Evolutionary conservation across 37 sponge, comb jelly and placozoan genomes (phyloP).

Genomic region (Cliona cf. orientalis): DNA sequence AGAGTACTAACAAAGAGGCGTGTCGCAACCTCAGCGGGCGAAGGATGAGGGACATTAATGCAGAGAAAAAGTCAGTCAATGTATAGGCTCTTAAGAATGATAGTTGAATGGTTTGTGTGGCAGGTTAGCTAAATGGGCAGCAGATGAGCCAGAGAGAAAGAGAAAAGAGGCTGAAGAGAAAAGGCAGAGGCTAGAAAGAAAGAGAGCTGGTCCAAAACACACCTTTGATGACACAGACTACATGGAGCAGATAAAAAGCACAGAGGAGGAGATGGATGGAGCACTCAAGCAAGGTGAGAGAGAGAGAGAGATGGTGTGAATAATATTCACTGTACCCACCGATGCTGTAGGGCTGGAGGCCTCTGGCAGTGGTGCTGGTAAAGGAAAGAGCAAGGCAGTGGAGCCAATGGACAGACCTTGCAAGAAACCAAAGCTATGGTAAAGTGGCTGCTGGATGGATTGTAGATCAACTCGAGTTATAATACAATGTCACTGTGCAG

Average conservation of each 20-base stretch:
- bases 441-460: neutral
- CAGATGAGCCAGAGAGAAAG: conserved; percentile 71
- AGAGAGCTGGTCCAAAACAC: conserved; percentile 65
- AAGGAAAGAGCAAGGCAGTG: conserved; percentile 12
- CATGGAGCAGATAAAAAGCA: conserved; percentile 65
- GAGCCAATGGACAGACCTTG: neutral
- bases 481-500: no score
- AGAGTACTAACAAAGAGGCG: conserved; percentile 87
- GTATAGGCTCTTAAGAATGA: neutral
- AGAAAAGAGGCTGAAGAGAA: conserved; percentile 53
- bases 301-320: neutral
- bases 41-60: conserved; percentile 90
- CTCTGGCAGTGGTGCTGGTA: neutral
- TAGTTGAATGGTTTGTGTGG: neutral
- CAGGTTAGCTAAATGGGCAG: conserved; percentile 85
- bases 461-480: no score
- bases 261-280: conserved; percentile 64
- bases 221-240: conserved; percentile 66
- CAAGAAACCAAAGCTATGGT: conserved; percentile 50
- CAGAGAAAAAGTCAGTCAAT: conserved; percentile 86
- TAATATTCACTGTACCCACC: neutral
- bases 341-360: no score
- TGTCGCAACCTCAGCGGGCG: conserved; percentile 97
- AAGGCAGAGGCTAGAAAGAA: conserved; percentile 42
- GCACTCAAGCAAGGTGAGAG: conserved; percentile 72